Base-by-base conservation (phyloP, 35 echinoderm and acorn worm genomes). In the Chiridota heheva region DNA sequence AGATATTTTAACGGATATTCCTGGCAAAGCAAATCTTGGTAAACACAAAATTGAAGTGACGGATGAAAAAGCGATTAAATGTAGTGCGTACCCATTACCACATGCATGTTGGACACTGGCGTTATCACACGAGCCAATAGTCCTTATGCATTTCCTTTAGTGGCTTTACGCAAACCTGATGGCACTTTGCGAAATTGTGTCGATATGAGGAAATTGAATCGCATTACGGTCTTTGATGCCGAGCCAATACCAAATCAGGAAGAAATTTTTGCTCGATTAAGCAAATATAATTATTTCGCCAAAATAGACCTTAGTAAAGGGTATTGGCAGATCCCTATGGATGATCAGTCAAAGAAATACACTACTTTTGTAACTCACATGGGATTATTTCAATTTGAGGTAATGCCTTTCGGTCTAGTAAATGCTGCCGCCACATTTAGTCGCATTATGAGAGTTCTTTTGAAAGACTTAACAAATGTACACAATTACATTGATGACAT, bases 241-340 rank as follows among this genome's bases (percentile, higher is more conserved):
- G 90, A 92, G 65, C 90, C 83, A 30, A 75, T 92, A 20, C 83
- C 75, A 29, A 56, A 82, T 35, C 85, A 57, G 40, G 73, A 86
- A 7, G 89, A 92, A 43, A 81, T 92, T 7, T 80, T 92, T 37
- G 76, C 83, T 26, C 77, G 77, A 72, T 89, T 87, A 43, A 81
- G 46, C 8, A 56, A 59, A 55, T 82, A 80, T 63, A 13, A 44
- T 28, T 82, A 71, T 48, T 82, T 87, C 42, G 27, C 90, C 15
- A 87, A 87, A 63, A 70, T 89, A 13, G 86, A 89, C 39, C 53
- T 89, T 4, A 72, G 55, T 46, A 89, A 89, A 58, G 77, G 86
- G 15, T 89, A 84, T 59, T 84, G 87, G 80, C 87, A 90, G 39
- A 78, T 90, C 29, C 80, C 80, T 7, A 60, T 90, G 53, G 47